Evolutionary conservation across 2,888 invertebrate species (phyloP).

Genomic region (Pasiphila rectangulata): DNA sequence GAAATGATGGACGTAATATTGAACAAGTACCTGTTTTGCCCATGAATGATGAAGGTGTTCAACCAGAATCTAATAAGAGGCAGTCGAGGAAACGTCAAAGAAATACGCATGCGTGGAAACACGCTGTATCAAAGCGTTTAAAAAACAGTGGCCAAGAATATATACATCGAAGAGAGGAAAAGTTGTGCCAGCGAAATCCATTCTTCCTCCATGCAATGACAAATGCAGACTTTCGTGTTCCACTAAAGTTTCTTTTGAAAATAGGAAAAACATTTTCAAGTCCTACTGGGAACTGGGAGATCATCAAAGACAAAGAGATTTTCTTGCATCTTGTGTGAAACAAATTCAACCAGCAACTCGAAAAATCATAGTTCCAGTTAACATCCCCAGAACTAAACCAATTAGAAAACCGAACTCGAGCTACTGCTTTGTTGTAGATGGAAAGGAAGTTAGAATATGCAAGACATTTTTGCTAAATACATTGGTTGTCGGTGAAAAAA

Average conservation of each 20-base stretch:
- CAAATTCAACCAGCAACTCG: conserved; percentile 24
- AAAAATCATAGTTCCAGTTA: conserved; percentile 24
- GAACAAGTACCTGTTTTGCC: background rate
- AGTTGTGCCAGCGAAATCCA: conserved; percentile 24
- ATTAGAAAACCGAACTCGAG: conserved; percentile 32
- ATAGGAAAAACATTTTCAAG: conserved; percentile 27
- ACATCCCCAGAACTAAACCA: conserved; percentile 20
- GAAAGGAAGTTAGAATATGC: conserved; percentile 29
- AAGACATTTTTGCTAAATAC: conserved; percentile 32
- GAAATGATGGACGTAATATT: background rate
- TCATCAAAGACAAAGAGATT: conserved; percentile 28
- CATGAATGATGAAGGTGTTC: background rate
- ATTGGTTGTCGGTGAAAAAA: conserved; percentile 29
- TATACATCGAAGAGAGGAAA: conserved; percentile 12
- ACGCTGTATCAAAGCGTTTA: conserved; percentile 24
- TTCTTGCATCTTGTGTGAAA: conserved; percentile 31
- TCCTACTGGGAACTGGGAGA: conserved; percentile 29
- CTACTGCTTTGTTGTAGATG: conserved; percentile 28
- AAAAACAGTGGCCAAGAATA: conserved; percentile 28
- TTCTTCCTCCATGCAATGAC: conserved; percentile 27
- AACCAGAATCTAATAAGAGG: conserved; percentile 6
- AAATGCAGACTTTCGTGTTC: conserved; percentile 28
- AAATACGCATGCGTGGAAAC: conserved; percentile 28
- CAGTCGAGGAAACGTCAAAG: conserved; percentile 25
- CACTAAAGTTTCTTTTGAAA: conserved; percentile 27